phyloP scores from a whole-genome alignment of 2,113 vertebrate genomes.

The Marmota flaviventris region DNA sequence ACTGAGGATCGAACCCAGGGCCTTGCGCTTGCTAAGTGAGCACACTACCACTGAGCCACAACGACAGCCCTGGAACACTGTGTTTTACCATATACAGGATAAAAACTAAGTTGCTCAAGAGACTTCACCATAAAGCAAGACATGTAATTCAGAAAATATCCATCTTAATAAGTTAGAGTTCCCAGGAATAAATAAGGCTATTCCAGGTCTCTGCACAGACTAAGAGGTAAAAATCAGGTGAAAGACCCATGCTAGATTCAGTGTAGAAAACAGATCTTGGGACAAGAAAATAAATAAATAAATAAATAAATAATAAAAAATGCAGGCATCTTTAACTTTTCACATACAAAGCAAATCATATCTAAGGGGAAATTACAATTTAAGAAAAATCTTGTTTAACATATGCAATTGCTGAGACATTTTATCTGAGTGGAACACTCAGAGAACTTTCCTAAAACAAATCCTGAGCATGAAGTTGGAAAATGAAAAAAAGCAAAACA shows the following conservation, averaged over 20 bases:
- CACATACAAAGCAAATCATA: not conserved
- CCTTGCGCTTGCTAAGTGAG: too few species aligned
- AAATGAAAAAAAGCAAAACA: not conserved
- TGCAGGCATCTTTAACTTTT: not conserved
- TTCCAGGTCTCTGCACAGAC: not conserved
- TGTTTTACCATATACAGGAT: not conserved
- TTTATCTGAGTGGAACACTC: not conserved
- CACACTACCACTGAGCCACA: too few species aligned
- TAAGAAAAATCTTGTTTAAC: not conserved
- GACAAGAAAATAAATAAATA: not conserved
- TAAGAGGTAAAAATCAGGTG: not conserved
- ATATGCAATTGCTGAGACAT: not conserved
- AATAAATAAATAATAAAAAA: not conserved
- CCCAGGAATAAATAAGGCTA: not conserved
- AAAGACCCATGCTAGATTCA: not conserved
- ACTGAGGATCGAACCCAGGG: too few species aligned
- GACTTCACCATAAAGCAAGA: not conserved
- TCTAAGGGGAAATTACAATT: not conserved
- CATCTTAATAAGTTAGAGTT: not conserved
- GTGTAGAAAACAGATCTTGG: not conserved
- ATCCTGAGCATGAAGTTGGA: not conserved
- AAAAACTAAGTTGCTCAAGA: not conserved
- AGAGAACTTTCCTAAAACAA: constrained; percentile 33
- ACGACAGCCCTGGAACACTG: not conserved
- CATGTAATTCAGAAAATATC: not conserved